Base-by-base conservation (phyloP, 2,888 invertebrate species). In the Nezara viridula region DNA sequence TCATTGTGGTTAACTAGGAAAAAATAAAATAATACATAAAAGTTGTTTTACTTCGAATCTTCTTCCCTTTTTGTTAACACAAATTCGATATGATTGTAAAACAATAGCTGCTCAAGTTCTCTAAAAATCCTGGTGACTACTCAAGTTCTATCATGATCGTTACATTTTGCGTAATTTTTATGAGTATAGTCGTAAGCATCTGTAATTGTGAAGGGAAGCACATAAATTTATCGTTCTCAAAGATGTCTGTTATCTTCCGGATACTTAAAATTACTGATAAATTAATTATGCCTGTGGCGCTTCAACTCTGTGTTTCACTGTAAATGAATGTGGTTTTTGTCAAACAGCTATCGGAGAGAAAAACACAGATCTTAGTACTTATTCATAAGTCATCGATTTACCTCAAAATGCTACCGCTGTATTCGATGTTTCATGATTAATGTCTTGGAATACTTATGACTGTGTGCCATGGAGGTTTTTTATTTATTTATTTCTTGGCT, bases 381-480 rank as follows among this genome's bases (percentile, higher is more conserved):
- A 73, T 73, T 73, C 66, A 73, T 73, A 73, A 73, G 37, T 9
- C 66, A 73, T 73, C 66, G 66, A 73, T 73, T 73, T 73, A 73
- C 37, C 66, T 37, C 37, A 73, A 19, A 37, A 73, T 37, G 66
- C 66, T 73, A 16, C 32, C 14, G 6, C 19, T 19, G 32, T 37
- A 0, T 37, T 73, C 32, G 19, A 60, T 60, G 16, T 73, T 73
- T 73, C 32, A 73, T 73, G 1, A 37, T 73, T 32, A 21, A 73
- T 73, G 19, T 73, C 16, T 37, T 16, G 66, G 66, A 21, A 37
- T 37, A 37, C 37, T 2, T 16, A 32, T 27, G 32, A 55, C 27
- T 3, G 55, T 60, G 12, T 60, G n/a, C 27, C 3, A 16, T 73
- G 0, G 16, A 27, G 10, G 16, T 37, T 73, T 1, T 19, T 73